Evolutionary conservation across 2,113 vertebrate species (phyloP).

Genomic region (Ancistrus triradiatus): DNA sequence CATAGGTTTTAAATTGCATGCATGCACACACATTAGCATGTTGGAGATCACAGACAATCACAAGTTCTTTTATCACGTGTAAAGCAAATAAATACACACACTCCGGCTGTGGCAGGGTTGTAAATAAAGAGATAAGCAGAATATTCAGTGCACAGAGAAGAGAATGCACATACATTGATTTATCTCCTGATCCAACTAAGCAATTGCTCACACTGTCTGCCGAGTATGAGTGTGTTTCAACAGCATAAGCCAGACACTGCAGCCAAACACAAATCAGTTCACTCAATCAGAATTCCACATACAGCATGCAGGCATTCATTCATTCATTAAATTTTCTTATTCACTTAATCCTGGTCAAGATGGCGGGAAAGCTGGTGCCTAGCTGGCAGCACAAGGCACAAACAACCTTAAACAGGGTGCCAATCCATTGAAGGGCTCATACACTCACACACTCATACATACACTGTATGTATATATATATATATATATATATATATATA

Average conservation of each 20-base stretch:
- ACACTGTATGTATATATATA: no score
- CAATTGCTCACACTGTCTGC: constrained; percentile 16
- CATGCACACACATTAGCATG: not conserved
- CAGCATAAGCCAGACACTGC: not conserved
- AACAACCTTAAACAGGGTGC: no score
- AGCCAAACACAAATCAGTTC: constrained; percentile 18
- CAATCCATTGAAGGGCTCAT: no score
- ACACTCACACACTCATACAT: no score
- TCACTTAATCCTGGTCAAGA: no score
- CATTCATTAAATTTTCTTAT: no score
- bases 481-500: no score
- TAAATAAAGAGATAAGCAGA: constrained; percentile 22
- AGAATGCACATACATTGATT: constrained; percentile 15
- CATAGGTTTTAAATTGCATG: not conserved
- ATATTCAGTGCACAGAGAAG: constrained; percentile 2
- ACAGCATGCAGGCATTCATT: no score
- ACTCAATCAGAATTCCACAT: no score
- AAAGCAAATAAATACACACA: constrained; percentile 3
- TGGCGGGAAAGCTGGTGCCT: no score
- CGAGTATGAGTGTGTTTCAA: constrained; percentile 25
- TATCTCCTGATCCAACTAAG: constrained; percentile 22
- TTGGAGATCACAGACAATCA: constrained; percentile 1
- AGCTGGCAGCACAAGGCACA: no score
- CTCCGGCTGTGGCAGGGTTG: not conserved
- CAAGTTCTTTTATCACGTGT: no score